Evolutionary conservation across 2,113 vertebrate genomes (phyloP).

Genomic region (human (Homo sapiens)): GRCh38 chrX:35141001-35141500

Average conservation of each 20-base stretch:
- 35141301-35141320: conserved; percentile 69
- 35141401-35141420: conserved; percentile 50
- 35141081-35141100: background rate
- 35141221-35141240: conserved; percentile 52
- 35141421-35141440: conserved; percentile 70
- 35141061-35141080: background rate
- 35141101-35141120: background rate
- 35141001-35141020: background rate
- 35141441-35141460: conserved; percentile 72
- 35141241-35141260: conserved; percentile 57
- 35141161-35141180: background rate
- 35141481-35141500: background rate
- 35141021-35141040: background rate
- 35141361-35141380: conserved; percentile 66
- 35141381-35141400: background rate
- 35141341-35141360: conserved; percentile 61
- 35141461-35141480: conserved; percentile 73
- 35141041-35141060: background rate
- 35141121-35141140: background rate
- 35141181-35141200: background rate
- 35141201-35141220: conserved; percentile 34
- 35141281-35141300: conserved; percentile 69
- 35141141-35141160: conserved; percentile 7
- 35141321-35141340: conserved; percentile 73
- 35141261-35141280: conserved; percentile 45